These are phyloP conservation scores for Microdon myrmicae DNA, from an alignment of 2,888 invertebrate species.

Conservation along the genomic window DNA sequence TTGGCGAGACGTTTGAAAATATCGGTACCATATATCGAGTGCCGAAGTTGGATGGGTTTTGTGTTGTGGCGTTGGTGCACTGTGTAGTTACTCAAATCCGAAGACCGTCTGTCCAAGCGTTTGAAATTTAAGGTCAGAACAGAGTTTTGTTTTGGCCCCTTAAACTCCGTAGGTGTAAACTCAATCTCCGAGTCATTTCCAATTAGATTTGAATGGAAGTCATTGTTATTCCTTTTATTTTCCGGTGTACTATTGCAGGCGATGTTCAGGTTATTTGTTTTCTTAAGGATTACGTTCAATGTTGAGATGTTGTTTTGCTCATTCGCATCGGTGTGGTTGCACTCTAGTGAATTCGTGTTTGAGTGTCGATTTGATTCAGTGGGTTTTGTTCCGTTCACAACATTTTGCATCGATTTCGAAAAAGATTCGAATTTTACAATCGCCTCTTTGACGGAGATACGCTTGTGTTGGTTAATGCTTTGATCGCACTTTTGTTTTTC, in stretches of 20 bases:
- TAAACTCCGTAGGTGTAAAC: neutral
- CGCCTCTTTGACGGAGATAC: constrained; percentile 39
- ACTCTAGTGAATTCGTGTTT: too few species aligned
- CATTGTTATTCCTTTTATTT: too few species aligned
- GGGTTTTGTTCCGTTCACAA: too few species aligned
- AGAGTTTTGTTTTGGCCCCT: constrained; percentile 13
- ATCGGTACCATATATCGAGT: constrained; percentile 40
- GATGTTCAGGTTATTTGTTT: too few species aligned
- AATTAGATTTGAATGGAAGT: too few species aligned
- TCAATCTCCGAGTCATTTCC: too few species aligned
- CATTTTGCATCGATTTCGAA: constrained; percentile 25
- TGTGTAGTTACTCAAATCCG: constrained; percentile 31
- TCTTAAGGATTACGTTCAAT: constrained; percentile 23
- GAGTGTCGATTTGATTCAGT: too few species aligned
- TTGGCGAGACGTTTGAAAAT: constrained; percentile 40
- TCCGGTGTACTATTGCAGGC: too few species aligned
- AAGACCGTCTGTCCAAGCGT: constrained; percentile 35
- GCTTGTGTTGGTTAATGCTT: constrained; percentile 20
- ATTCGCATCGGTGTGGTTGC: too few species aligned
- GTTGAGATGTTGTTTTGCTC: constrained; percentile 26
- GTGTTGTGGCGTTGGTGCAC: constrained; percentile 12
- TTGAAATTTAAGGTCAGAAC: constrained; percentile 39
- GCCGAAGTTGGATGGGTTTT: constrained; percentile 20
- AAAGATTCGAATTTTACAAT: constrained; percentile 43
- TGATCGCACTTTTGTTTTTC: constrained; percentile 42